Conservation (phyloP, 1,140 invertebrate species). For the Daktulosphaira vitifoliae region DNA sequence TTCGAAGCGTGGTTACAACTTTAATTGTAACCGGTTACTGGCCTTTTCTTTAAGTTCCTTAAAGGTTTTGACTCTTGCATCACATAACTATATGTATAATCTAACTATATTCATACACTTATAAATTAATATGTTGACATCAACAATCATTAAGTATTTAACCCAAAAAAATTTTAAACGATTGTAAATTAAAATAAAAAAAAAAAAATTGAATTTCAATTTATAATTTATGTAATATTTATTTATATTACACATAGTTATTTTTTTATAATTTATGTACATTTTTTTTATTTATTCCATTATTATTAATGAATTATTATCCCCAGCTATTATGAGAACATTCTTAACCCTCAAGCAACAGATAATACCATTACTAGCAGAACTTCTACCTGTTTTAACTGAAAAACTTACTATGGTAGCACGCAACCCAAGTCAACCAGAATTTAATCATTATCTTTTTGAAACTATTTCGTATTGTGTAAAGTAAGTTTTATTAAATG, state of each 20-base stretch:
- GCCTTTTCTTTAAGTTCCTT: too few species aligned
- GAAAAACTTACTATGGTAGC: conserved; percentile 73
- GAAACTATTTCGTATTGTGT: conserved; percentile 85
- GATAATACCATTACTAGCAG: conserved; percentile 69
- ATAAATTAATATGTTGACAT: too few species aligned
- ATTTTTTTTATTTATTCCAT: too few species aligned
- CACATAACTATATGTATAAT: too few species aligned
- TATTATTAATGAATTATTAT: conserved; percentile 8
- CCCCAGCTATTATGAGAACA: conserved; percentile 76
- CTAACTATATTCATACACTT: too few species aligned
- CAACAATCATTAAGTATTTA: too few species aligned
- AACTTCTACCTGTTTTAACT: conserved; percentile 73
- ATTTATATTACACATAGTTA: neutral
- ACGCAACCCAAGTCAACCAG: conserved; percentile 90
- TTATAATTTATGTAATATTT: neutral
- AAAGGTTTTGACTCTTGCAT: too few species aligned
- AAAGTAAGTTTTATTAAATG: conserved; percentile 51
- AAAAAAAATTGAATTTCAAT: too few species aligned
- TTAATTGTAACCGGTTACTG: too few species aligned
- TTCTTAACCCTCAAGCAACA: conserved; percentile 71
- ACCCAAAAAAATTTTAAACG: too few species aligned
- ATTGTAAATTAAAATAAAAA: too few species aligned
- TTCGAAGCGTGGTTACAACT: too few species aligned
- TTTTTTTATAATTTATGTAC: neutral
- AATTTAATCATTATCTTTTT: conserved; percentile 97